Evolutionary conservation across 2,797 vertebrate genomes (phyloP).

Genomic region (Chloroceryle amazona): DNA sequence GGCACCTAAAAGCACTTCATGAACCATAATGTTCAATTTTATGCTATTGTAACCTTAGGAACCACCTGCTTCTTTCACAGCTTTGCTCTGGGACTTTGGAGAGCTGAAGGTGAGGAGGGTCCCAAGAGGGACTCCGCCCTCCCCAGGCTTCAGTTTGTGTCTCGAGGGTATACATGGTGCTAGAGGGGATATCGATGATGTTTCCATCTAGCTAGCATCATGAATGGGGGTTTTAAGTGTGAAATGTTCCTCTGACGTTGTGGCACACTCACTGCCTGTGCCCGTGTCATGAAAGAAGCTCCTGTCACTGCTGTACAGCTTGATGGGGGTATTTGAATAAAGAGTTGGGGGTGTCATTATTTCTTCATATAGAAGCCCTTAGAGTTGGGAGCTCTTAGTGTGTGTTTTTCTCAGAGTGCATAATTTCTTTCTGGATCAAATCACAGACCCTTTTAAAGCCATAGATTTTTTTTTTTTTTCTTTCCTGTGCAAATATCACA

Average conservation of each 20-base stretch:
- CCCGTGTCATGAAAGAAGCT: fast-evolving
- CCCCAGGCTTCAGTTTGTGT: neutral
- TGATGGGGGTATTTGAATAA: neutral
- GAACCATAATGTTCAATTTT: neutral
- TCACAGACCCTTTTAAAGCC: neutral
- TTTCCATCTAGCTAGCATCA: fast-evolving
- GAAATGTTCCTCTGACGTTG: neutral
- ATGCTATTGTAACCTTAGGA: neutral
- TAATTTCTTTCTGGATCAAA: neutral
- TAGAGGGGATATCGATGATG: neutral
- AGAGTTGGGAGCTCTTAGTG: neutral
- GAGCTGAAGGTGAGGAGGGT: neutral
- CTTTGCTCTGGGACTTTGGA: neutral
- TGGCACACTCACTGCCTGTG: fast-evolving
- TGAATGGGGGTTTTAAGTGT: neutral
- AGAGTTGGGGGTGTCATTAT: neutral
- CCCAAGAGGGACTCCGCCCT: neutral
- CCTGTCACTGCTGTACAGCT: no score
- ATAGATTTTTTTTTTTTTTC: neutral
- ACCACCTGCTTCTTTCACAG: neutral
- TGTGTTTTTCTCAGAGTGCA: neutral
- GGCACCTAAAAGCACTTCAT: neutral
- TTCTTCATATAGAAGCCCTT: neutral
- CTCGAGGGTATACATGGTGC: neutral
- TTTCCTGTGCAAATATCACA: neutral